phyloP scores from a whole-genome alignment of 2,888 invertebrate species.

The Cremastinae sp. region DNA sequence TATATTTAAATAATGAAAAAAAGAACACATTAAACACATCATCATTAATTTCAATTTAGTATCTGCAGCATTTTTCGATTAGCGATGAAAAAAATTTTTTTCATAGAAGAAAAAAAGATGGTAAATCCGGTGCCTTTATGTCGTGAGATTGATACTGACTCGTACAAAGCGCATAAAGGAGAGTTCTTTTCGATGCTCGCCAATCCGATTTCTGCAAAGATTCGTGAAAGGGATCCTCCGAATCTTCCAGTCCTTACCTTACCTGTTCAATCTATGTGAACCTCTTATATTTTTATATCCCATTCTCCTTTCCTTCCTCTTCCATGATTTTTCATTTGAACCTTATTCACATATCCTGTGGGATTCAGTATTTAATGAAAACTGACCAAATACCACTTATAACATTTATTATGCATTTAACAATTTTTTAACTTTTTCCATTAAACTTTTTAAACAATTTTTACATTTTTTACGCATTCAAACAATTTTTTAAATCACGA shows the following conservation, averaged over 20 bases:
- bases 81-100: background rate
- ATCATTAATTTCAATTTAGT: no score
- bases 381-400: no score
- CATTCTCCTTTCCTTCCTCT: slow-evolving; percentile 2
- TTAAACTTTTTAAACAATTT: no score
- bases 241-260: slow-evolving; percentile 31
- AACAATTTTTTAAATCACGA: no score
- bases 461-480: no score
- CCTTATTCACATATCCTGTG: background rate
- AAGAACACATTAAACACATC: no score
- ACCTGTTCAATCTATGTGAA: slow-evolving; percentile 19
- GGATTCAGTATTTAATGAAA: no score
- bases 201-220: slow-evolving; percentile 42
- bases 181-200: slow-evolving; percentile 31
- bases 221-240: slow-evolving; percentile 26
- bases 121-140: slow-evolving; percentile 27
- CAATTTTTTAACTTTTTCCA: no score
- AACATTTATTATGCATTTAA: no score
- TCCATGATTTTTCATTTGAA: background rate
- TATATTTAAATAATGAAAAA: no score
- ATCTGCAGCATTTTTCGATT: background rate
- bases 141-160: slow-evolving; percentile 42
- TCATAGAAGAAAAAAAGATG: slow-evolving; percentile 5
- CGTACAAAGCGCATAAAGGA: slow-evolving; percentile 41
- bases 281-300: slow-evolving; percentile 48